These are phyloP conservation scores for Lasius platythorax DNA, from an alignment of 2,888 invertebrate species.

Conservation along the genomic window DNA sequence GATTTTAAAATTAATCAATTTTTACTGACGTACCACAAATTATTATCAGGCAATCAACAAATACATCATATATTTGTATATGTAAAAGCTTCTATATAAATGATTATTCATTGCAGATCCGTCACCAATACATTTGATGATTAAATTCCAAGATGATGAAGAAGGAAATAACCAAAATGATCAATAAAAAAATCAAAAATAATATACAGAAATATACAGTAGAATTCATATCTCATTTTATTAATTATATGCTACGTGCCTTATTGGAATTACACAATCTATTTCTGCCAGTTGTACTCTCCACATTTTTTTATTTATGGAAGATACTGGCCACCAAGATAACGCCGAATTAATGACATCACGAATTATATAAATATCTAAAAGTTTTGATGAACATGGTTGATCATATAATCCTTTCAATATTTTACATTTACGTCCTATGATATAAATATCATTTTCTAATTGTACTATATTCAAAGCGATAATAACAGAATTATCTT, in stretches of 20 bases:
- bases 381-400: neutral
- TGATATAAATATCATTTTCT: slow-evolving; percentile 1
- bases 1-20: too few relatives aligned
- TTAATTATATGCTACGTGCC: too few relatives aligned
- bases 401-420: neutral
- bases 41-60: too few relatives aligned
- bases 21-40: too few relatives aligned
- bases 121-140: neutral
- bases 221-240: neutral
- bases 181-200: neutral
- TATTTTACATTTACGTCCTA: neutral
- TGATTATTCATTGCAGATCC: too few relatives aligned
- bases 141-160: neutral
- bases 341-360: neutral
- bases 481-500: neutral
- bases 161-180: neutral
- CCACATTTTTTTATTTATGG: neutral
- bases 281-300: too few relatives aligned
- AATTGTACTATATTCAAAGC: neutral
- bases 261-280: too few relatives aligned
- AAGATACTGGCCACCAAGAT: neutral
- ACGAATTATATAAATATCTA: neutral
- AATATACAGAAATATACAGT: neutral
- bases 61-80: too few relatives aligned
- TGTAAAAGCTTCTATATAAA: too few relatives aligned